Evolutionary conservation across 23 tunicate genomes (phyloP), one percentile per base, ranked within the genome.

Genomic region (Halocynthia aurantium): DNA sequence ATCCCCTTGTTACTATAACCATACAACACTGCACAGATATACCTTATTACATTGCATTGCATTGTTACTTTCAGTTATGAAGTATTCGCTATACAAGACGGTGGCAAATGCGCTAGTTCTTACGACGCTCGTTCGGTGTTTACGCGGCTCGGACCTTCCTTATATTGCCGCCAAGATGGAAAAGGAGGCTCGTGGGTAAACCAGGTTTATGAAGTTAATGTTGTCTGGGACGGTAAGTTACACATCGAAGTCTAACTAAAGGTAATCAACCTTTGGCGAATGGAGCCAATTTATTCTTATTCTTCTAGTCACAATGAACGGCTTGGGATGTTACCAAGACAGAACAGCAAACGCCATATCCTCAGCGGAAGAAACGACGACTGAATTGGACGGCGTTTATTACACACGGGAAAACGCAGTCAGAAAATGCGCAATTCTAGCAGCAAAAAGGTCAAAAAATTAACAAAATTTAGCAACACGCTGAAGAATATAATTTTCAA

Each of bases 161-260:
- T 8, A 56, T 53, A 52, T n/a, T 74, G 78, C 21, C 55, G 78
- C 6, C 22, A 54, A 51, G 78, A 74, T 56, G 78, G 78, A 0
- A 55, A 22, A 5, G 78, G 78, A 10, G 78, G 78, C 18, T 74
- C 78, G n/a, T 74, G 78, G 78, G 64, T 56, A 2, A 74, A 74
- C 40, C 78, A 74, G 63, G 78, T 74, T 55, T 74, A 74, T 56
- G 78, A 74, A 56, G 64, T 54, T 19, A 49, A 53, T 15, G 57
- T 74, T 21, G 78, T 74, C 10, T 74, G 78, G 78, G 78, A 74
- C 19, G 78, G 78, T 74, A 18, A 54, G 78, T n/a, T n/a, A n/a
- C n/a, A n/a, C n/a, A n/a, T n/a, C n/a, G n/a, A n/a, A n/a, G n/a
- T n/a, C n/a, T n/a, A n/a, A n/a, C n/a, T n/a, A n/a, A n/a, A n/a